Evolutionary conservation across 2,797 vertebrate genomes (phyloP), one percentile per base, ranked within the genome.

Genomic region (Hypotaenidia okinawae): DNA sequence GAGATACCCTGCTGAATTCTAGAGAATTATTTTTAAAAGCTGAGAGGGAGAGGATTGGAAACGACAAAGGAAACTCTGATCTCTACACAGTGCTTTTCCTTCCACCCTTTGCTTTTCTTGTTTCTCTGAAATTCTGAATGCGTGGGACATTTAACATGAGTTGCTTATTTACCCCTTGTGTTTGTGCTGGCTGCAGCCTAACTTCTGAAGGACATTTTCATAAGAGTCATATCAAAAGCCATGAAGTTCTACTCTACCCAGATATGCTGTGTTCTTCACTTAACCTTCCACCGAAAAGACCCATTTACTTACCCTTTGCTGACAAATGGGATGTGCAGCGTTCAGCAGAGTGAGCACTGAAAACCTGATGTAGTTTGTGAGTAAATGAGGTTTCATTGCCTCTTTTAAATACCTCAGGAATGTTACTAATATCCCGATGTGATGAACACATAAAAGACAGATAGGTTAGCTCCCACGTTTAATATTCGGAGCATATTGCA

Each of bases 381-480:
- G 83, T 49, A 94, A 89, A 93, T 84, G 93, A 93, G 88, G 35
- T 84, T 87, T 87, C 88, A 73, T 6, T 66, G 70, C 15, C 45
- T 52, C 68, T 83, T 88, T 76, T 83, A 86, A 76, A 86, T 86
- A 86, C 27, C 55, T 51, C 49, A 16, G 77, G 89, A 95, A 78
- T 54, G 54, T 59, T 93, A 68, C 39, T 57, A 68, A 76, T 84
- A 52, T 43, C 57, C 57, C 1, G 0, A 37, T 57, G 33, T 28
- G 66, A 62, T 21, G 76, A 93, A 64, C 16, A 45, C 33, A 5
- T 32, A 30, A 27, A 55, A 91, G 55, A 70, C 59, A 41, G 82
- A 69, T 45, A 13, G 35, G 28, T 93, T 90, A 79, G 69, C 62
- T 95, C 80, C 30, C 35, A 58, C 5, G 4, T 76, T 52, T 70